Evolutionary conservation across 2,888 invertebrate species (phyloP).

Genomic region (Agrotis segetum): DNA sequence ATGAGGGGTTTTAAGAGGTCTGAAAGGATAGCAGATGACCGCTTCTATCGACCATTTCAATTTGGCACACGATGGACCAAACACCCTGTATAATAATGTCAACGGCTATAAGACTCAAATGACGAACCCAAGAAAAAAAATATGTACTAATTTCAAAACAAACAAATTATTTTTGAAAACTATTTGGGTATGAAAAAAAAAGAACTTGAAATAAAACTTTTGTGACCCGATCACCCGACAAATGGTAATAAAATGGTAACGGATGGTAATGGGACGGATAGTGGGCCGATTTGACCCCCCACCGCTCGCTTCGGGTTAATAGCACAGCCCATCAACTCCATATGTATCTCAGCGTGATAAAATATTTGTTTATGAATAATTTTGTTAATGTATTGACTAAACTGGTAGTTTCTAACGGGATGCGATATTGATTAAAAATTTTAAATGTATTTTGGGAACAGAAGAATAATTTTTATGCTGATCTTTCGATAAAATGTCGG

Average conservation of each 20-base stretch:
- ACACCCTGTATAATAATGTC: constrained; percentile 62
- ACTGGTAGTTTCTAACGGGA: constrained; percentile 58
- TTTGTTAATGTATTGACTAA: constrained; percentile 54
- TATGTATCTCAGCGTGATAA: constrained; percentile 52
- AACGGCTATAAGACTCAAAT: constrained; percentile 42
- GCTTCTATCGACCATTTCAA: too few relatives aligned
- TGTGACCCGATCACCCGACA: constrained; percentile 72
- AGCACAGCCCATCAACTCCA: constrained; percentile 47
- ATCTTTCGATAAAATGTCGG: constrained; percentile 25
- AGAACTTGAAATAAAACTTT: constrained; percentile 57
- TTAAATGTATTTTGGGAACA: constrained; percentile 43
- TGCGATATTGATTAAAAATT: constrained; percentile 56
- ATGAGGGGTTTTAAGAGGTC: too few relatives aligned
- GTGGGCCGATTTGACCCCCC: constrained; percentile 66
- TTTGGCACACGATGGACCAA: too few relatives aligned
- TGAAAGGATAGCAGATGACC: too few relatives aligned
- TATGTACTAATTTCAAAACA: constrained; percentile 55
- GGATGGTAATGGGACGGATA: constrained; percentile 74
- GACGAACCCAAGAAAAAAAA: constrained; percentile 46
- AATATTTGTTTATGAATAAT: constrained; percentile 69
- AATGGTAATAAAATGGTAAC: constrained; percentile 78
- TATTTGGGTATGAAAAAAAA: constrained; percentile 16
- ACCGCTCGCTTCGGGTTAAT: constrained; percentile 61
- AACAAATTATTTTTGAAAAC: constrained; percentile 60
- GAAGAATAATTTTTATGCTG: constrained; percentile 52